phyloP scores from a whole-genome alignment of 2,888 invertebrate genomes.

The Agriotes lineatus region DNA sequence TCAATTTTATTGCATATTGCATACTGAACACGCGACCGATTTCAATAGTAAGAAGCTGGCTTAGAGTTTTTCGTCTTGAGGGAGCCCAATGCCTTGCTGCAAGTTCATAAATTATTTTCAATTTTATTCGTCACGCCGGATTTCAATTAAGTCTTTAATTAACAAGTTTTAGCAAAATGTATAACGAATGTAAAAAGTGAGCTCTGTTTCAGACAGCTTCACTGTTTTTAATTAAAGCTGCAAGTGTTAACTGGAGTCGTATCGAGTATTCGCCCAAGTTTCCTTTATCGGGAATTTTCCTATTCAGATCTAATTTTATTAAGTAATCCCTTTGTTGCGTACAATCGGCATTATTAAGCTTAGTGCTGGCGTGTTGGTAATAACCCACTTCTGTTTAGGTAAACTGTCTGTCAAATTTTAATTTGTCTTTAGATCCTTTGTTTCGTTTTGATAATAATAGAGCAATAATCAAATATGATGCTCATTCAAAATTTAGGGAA shows the following conservation, averaged over 20 bases:
- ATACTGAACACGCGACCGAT: too few species aligned
- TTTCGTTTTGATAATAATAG: too few species aligned
- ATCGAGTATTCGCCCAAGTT: neutral
- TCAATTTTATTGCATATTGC: too few species aligned
- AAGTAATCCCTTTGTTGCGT: neutral
- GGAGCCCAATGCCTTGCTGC: neutral
- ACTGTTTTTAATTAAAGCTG: conserved; percentile 9
- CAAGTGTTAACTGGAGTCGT: neutral
- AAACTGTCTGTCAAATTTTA: too few species aligned
- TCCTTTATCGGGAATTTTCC: conserved; percentile 7
- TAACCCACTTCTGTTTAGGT: too few species aligned
- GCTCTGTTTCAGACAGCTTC: neutral
- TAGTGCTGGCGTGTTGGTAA: too few species aligned
- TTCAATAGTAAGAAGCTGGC: too few species aligned
- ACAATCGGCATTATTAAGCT: neutral
- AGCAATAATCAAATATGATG: too few species aligned
- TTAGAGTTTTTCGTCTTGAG: too few species aligned
- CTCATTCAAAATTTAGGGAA: too few species aligned
- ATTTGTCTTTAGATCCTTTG: too few species aligned
- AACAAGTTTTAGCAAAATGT: conserved; percentile 8
- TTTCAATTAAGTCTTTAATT: conserved; percentile 11
- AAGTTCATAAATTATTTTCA: conserved; percentile 3
- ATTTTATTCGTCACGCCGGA: neutral
- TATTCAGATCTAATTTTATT: neutral
- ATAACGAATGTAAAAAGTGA: neutral